Evolutionary conservation across 2,797 vertebrate species (phyloP).

Genomic region (Melanotaenia nigrans): DNA sequence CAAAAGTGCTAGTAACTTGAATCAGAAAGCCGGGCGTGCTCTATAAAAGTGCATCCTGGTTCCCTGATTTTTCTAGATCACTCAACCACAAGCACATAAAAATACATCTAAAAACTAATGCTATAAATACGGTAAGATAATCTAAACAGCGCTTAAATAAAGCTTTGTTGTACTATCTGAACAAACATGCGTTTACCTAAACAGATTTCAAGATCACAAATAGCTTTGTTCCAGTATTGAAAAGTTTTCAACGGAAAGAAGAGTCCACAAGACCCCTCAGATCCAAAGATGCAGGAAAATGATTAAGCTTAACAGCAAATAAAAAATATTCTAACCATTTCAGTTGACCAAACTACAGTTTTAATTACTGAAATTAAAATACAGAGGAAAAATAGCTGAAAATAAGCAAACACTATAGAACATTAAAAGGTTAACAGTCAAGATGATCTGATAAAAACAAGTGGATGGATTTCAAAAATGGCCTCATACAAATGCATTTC

Average conservation of each 20-base stretch:
- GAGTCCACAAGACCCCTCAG: background rate
- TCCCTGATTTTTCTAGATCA: background rate
- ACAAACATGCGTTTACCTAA: background rate
- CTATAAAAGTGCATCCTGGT: background rate
- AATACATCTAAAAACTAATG: background rate
- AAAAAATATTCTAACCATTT: too few species aligned
- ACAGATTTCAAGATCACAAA: slow-evolving; percentile 17
- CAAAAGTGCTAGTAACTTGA: background rate
- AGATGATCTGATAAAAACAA: slow-evolving; percentile 9
- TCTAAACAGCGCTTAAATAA: slow-evolving; percentile 3
- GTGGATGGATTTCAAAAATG: slow-evolving; percentile 14
- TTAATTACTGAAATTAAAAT: background rate
- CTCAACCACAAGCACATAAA: background rate
- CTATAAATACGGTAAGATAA: background rate
- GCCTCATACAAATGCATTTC: slow-evolving; percentile 25
- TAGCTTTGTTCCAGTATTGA: slow-evolving; percentile 5
- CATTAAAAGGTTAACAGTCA: slow-evolving; percentile 12
- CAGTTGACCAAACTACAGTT: too few species aligned
- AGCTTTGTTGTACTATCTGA: background rate
- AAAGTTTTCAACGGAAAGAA: slow-evolving; percentile 1
- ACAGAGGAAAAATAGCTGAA: background rate
- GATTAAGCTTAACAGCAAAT: background rate
- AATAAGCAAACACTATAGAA: background rate
- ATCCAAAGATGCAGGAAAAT: slow-evolving; percentile 12
- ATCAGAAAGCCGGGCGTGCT: background rate